Conservation (phyloP, 1,140 invertebrate species). For the Heterodera schachtii region DNA sequence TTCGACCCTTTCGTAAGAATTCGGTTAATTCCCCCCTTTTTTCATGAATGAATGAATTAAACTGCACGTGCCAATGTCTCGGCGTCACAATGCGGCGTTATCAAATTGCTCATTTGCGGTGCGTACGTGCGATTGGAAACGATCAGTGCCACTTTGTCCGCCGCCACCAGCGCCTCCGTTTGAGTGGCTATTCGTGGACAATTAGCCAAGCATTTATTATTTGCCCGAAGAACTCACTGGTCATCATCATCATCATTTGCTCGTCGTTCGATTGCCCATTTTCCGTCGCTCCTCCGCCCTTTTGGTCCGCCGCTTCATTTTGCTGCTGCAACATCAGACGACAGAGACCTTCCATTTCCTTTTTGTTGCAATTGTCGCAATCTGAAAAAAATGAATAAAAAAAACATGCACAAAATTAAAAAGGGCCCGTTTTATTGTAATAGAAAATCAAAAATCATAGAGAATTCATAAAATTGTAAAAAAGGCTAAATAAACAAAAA, state of each 20-base stretch:
- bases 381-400: constrained; percentile 32
- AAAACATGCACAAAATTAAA: background rate
- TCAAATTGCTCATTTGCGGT: constrained; percentile 62
- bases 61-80: constrained; percentile 50
- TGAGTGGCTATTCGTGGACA: background rate
- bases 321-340: constrained; percentile 14
- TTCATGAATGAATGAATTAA: too few species aligned
- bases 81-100: constrained; percentile 67
- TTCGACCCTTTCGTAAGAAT: too few species aligned
- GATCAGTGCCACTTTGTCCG: constrained; percentile 68
- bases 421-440: too few species aligned
- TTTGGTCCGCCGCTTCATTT: background rate
- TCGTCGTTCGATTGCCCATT: constrained; percentile 7
- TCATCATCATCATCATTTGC: background rate
- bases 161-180: constrained; percentile 59
- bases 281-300: background rate
- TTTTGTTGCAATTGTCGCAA: constrained; percentile 50
- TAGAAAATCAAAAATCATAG: background rate
- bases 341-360: constrained; percentile 47
- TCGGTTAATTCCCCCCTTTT: too few species aligned
- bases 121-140: constrained; percentile 68
- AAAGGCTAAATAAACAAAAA: background rate
- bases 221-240: background rate
- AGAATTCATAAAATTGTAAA: background rate
- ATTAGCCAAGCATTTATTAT: too few species aligned